Evolutionary conservation across 1,140 invertebrate species (phyloP).

Genomic region (Tetramorium simillimum): DNA sequence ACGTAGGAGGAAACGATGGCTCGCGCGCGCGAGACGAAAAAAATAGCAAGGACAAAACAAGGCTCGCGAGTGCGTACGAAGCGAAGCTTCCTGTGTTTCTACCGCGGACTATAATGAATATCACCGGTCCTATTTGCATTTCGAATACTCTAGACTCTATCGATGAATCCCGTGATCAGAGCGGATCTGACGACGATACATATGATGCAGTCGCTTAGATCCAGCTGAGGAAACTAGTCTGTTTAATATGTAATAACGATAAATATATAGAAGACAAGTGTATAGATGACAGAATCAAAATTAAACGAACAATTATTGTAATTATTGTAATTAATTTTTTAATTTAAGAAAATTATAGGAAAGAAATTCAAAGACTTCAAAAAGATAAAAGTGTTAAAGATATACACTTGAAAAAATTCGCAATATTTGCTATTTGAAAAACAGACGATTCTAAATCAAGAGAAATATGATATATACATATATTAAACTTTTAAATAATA

Average conservation of each 20-base stretch:
- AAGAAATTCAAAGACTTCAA: background rate
- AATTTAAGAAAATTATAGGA: background rate
- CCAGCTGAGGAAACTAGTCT: background rate
- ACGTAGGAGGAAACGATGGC: background rate
- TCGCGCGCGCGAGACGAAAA: conserved; percentile 5
- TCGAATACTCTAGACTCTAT: background rate
- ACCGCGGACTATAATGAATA: conserved; percentile 1
- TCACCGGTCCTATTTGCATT: conserved; percentile 17
- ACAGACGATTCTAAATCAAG: background rate
- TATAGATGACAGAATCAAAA: background rate
- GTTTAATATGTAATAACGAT: background rate
- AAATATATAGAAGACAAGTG: background rate
- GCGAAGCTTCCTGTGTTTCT: conserved; percentile 18
- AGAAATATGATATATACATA: background rate
- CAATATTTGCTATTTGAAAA: background rate
- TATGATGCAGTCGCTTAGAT: background rate
- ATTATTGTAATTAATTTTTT: background rate
- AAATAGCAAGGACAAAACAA: background rate
- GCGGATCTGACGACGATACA: background rate
- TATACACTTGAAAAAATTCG: background rate
- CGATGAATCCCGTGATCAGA: background rate
- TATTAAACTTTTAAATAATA: background rate
- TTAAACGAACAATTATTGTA: background rate
- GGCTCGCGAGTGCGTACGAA: background rate
- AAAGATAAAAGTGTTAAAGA: background rate